A percentile compares a stretch with the other conserved stretches of the same genome.
Evolutionary conservation across 2,113 vertebrate species (phyloP).

Genomic region (Mus musculus): DNA sequence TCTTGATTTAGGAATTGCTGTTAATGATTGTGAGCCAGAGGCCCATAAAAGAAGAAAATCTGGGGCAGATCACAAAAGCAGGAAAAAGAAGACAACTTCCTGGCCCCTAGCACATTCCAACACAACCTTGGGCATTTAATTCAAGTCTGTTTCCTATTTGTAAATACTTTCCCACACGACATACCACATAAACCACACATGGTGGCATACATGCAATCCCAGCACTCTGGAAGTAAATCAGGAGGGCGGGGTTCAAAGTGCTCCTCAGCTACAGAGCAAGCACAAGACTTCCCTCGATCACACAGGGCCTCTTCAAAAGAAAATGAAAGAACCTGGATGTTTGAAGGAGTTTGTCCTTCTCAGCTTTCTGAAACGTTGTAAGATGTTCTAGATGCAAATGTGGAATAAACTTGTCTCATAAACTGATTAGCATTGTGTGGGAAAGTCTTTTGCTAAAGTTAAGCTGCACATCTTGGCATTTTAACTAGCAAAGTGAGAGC

Average conservation of each 20-base stretch:
- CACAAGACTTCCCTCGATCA: not conserved
- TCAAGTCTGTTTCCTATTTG: not conserved
- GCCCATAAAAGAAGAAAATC: not conserved
- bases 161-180: not conserved
- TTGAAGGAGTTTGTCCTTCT: not conserved
- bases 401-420: too few species aligned
- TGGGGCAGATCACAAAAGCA: not conserved
- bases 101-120: not conserved
- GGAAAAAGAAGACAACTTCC: not conserved
- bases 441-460: not conserved
- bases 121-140: not conserved
- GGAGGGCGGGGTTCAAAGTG: not conserved
- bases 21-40: conserved; percentile 1
- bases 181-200: not conserved
- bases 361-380: not conserved
- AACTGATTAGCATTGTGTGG: not conserved
- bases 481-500: not conserved
- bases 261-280: not conserved
- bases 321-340: not conserved
- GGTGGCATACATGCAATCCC: not conserved
- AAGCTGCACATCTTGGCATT: not conserved
- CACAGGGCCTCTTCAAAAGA: not conserved
- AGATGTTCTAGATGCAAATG: not conserved
- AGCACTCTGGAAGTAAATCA: not conserved
- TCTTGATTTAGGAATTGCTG: conserved; percentile 22